Evolutionary conservation across 2,797 vertebrate species (phyloP).

Genomic region (Etheostoma perlongum): DNA sequence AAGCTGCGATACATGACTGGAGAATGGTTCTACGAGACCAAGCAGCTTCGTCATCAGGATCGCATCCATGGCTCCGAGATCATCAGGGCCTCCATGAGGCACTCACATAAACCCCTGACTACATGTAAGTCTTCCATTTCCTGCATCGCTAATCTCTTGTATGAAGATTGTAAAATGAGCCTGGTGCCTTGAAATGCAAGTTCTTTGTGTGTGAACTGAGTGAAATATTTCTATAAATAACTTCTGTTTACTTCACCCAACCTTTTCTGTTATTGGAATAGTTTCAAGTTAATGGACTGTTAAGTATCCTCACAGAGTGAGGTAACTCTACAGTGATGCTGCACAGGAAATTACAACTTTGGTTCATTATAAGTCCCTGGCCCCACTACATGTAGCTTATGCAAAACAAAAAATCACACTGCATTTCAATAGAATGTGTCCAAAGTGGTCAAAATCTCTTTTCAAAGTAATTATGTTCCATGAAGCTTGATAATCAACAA

Average conservation of each 20-base stretch:
- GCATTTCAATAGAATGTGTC: not conserved
- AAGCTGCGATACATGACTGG: slow-evolving; percentile 93
- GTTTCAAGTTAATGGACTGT: not conserved
- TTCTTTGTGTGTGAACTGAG: not conserved
- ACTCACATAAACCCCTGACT: slow-evolving; percentile 79
- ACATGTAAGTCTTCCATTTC: slow-evolving; percentile 80
- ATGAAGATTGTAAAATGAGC: not conserved
- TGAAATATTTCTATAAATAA: too few relatives aligned
- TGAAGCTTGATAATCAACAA: slow-evolving; percentile 11
- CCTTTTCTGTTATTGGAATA: too few relatives aligned
- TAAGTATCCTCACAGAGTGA: not conserved
- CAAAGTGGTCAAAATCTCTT: not conserved
- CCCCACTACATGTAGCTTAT: not conserved
- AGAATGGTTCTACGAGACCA: slow-evolving; percentile 98
- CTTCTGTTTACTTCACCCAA: not conserved
- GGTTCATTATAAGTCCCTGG: not conserved
- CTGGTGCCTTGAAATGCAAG: not conserved
- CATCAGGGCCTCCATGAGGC: slow-evolving; percentile 90
- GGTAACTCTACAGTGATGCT: not conserved
- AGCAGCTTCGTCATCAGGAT: slow-evolving; percentile 91
- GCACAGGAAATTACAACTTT: not conserved
- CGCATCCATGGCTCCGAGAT: slow-evolving; percentile 92
- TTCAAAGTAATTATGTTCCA: not conserved
- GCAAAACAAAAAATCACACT: too few relatives aligned
- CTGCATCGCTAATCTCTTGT: rapidly evolving